Base-by-base conservation (phyloP, 35 echinoderm and acorn worm species). In the Holothuria glaberrima region DNA sequence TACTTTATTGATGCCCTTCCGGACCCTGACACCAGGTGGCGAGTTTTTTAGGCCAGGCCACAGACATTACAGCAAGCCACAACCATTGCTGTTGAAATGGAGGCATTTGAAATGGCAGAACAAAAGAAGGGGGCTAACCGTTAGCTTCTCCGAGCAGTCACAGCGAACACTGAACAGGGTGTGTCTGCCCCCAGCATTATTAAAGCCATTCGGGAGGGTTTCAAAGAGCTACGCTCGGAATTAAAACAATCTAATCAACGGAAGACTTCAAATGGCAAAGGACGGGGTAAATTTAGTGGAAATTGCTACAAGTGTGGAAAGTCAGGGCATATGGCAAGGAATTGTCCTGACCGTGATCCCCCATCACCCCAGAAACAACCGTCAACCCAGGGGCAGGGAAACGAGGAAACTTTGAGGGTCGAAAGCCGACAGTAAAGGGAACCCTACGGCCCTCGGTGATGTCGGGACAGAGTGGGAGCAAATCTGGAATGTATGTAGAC, bases 1-100 rank as follows among this genome's bases (percentile, higher is more conserved):
- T 22, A 93, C 21, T 92, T 92, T 58, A 58, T 92, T 10, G 70
- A 88, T 62, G 82, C 91, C 31, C 35, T 91, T 21, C 6, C 22
- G 7, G 89, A 86, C 19, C 52, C 19, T n/a, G 61, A 91, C 33
- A 66, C 83, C 17, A 78, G 89, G 65, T 60, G 45, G 21, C 54
- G 2, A 4, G 36, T 41, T 41, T 41, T 41, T 41, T 7, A 41
- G 7, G 7, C 36, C 7, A 41, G 36, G 52, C 57, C 71, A 22
- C 26, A 25, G 29, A 62, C 38, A 16, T 45, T 83, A 21, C 16
- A 12, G 3, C 2, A 41, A 41, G 36, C 36, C 7, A 41, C 36
- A 4, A 41, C 36, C 2, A 2, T 41, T 41, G 2, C 7, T 41
- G 36, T 41, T 2, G 36, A 41, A 7, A 7, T 41, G 36, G 7